phyloP scores from a whole-genome alignment of 2,113 vertebrate species.

The Tetrax tetrax region DNA sequence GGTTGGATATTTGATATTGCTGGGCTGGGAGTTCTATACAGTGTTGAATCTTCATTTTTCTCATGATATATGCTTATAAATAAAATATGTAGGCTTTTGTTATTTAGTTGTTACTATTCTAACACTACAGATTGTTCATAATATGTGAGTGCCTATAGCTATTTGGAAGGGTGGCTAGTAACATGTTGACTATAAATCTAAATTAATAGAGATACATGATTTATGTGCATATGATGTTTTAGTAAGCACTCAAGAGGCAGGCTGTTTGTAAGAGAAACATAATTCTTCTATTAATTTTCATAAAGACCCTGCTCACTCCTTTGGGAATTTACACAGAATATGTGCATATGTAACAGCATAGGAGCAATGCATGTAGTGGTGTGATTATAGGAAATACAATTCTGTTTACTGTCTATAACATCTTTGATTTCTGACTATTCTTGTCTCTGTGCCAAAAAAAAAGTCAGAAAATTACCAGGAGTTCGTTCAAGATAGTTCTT shows the following conservation, averaged over 20 bases:
- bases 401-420: neutral
- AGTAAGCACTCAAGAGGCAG: neutral
- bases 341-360: neutral
- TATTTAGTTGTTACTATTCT: neutral
- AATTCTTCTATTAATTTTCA: neutral
- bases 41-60: neutral
- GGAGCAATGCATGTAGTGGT: neutral
- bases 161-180: neutral
- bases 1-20: neutral
- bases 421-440: neutral
- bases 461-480: neutral
- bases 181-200: neutral
- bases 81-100: neutral
- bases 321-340: neutral
- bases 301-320: neutral
- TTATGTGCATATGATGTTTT: neutral
- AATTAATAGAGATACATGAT: conserved; percentile 4
- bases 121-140: neutral
- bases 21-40: neutral
- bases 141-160: neutral
- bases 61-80: neutral
- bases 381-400: neutral
- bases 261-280: neutral
- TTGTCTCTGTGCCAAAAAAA: neutral
- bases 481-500: neutral